Percentiles rank a stretch among this genome's conserved stretches.
These are phyloP conservation scores for Phyllotis vaccarum DNA, from an alignment of 2,797 vertebrate species.

Conservation along the genomic window DNA sequence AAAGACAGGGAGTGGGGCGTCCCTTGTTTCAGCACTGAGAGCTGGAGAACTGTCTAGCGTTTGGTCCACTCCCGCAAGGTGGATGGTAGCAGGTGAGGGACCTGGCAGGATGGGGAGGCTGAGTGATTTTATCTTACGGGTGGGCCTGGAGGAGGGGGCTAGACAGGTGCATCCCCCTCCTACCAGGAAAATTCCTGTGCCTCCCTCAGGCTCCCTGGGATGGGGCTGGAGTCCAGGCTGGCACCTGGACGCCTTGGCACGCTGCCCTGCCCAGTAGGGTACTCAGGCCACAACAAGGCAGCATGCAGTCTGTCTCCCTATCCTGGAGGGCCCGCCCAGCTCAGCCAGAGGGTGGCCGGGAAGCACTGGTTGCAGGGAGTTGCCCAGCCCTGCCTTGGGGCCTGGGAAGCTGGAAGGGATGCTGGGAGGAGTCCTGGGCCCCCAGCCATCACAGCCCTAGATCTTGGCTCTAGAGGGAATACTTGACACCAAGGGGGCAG, in stretches of 20 bases:
- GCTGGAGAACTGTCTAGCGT: neutral
- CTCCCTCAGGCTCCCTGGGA: slow-evolving; percentile 59
- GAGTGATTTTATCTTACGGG: neutral
- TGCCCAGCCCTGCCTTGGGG: slow-evolving; percentile 75
- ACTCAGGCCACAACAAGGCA: slow-evolving; percentile 76
- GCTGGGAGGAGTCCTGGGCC: slow-evolving; percentile 79
- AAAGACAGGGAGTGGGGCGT: neutral
- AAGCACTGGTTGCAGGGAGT: slow-evolving; percentile 67
- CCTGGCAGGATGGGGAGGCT: neutral
- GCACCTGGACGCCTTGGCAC: slow-evolving; percentile 82
- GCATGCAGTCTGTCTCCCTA: slow-evolving; percentile 44
- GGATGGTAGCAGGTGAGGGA: slow-evolving; percentile 11
- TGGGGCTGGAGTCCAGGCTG: slow-evolving; percentile 74
- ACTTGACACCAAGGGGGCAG: slow-evolving; percentile 73
- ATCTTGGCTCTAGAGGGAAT: slow-evolving; percentile 77
- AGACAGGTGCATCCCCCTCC: slow-evolving; percentile 77
- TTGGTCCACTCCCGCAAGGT: neutral
- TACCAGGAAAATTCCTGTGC: slow-evolving; percentile 37
- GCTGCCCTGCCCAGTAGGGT: slow-evolving; percentile 73
- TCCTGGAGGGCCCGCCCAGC: slow-evolving; percentile 66
- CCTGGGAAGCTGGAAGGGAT: slow-evolving; percentile 80
- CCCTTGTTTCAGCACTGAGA: slow-evolving; percentile 12
- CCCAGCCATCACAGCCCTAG: slow-evolving; percentile 77
- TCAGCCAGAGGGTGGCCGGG: slow-evolving; percentile 33
- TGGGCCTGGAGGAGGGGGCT: slow-evolving; percentile 25